These are phyloP conservation scores for Chrosomus eos DNA, from an alignment of 2,797 vertebrate species.

Conservation along the genomic window DNA sequence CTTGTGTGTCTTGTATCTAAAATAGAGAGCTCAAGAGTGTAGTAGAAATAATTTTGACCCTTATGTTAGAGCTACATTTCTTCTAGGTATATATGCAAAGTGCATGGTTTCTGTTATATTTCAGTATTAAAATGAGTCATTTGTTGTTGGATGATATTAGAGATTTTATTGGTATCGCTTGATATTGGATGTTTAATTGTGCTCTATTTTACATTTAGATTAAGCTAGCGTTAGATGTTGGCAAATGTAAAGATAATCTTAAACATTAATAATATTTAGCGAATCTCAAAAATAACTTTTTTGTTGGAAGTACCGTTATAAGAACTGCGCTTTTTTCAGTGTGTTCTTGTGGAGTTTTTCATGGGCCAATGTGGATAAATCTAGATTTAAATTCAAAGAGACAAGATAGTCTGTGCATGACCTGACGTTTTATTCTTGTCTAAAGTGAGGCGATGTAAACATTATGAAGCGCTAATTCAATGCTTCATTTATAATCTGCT, in stretches of 20 bases:
- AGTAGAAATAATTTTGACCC: background rate
- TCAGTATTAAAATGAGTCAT: background rate
- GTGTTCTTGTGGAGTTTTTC: background rate
- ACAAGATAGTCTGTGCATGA: background rate
- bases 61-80: background rate
- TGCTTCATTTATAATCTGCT: background rate
- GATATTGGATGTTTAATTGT: background rate
- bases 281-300: background rate
- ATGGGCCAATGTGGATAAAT: background rate
- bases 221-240: background rate
- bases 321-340: background rate
- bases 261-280: background rate
- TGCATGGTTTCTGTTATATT: background rate
- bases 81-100: background rate
- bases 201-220: background rate
- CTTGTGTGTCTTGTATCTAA: constrained; percentile 67
- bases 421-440: too few relatives aligned
- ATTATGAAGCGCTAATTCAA: too few relatives aligned
- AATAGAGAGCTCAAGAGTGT: constrained; percentile 38
- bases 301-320: too few relatives aligned
- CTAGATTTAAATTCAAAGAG: background rate
- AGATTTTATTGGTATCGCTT: background rate
- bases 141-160: background rate
- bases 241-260: background rate
- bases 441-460: too few relatives aligned